A percentile compares a stretch with the other conserved stretches of the same genome.
Evolutionary conservation across 2,888 invertebrate genomes (phyloP).

Genomic region (Dichetophora obliterata): DNA sequence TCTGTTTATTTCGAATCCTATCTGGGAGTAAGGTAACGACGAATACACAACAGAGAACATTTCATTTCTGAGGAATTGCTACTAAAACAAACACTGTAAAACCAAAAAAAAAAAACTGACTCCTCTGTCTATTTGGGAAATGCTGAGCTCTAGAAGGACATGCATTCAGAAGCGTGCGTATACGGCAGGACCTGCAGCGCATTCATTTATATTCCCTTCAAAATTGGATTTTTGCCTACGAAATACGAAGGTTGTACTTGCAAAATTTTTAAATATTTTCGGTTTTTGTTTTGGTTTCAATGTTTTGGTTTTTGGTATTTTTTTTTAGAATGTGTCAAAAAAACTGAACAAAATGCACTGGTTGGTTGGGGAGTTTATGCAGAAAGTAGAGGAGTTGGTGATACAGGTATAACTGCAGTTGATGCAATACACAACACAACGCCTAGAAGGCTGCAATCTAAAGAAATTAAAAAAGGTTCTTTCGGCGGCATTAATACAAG

Average conservation of each 20-base stretch:
- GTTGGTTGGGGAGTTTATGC: background rate
- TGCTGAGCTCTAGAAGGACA: background rate
- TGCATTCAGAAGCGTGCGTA: background rate
- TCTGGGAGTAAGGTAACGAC: too few species aligned
- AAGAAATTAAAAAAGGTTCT: background rate
- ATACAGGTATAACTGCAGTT: background rate
- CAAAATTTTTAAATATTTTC: slow-evolving; percentile 3
- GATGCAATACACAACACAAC: background rate
- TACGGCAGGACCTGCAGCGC: background rate
- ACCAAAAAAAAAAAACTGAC: background rate
- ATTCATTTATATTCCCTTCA: slow-evolving; percentile 3
- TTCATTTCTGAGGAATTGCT: slow-evolving; percentile 6
- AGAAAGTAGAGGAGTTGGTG: background rate
- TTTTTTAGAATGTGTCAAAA: background rate
- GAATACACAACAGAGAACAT: background rate
- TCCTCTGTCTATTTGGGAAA: background rate
- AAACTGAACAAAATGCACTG: background rate
- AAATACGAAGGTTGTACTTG: background rate
- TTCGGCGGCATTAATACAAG: background rate
- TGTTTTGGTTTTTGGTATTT: background rate
- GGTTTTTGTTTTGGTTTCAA: slow-evolving; percentile 12
- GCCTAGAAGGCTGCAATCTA: background rate
- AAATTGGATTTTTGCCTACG: slow-evolving; percentile 33
- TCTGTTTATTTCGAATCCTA: too few species aligned
- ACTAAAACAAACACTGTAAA: background rate